A percentile compares a stretch with the other conserved stretches of the same genome.
Conservation (phyloP, 2,113 vertebrate genomes). For the Craseonycteris thonglongyai region DNA sequence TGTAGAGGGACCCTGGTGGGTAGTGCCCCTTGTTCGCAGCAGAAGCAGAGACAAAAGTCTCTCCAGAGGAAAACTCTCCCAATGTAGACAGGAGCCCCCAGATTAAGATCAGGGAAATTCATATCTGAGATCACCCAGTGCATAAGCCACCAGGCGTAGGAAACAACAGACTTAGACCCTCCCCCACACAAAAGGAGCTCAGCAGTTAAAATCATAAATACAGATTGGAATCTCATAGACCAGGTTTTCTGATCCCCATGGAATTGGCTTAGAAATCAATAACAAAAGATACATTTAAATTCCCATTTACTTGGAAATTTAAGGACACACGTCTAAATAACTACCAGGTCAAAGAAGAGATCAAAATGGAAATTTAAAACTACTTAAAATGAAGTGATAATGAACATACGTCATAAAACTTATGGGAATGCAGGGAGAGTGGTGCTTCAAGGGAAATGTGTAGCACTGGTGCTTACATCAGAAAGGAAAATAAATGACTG, state of each 20-base stretch:
- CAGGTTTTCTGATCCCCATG: not conserved
- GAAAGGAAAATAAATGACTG: not conserved
- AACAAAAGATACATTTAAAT: not conserved
- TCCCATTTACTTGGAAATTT: not conserved
- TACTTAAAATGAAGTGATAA: not conserved
- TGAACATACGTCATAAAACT: not conserved
- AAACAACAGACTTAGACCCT: not conserved
- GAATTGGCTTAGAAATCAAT: not conserved
- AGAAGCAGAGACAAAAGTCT: not conserved
- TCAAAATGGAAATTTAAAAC: not conserved
- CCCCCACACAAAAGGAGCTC: not conserved
- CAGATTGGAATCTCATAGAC: not conserved
- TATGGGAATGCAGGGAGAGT: not conserved
- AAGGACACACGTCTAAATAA: not conserved
- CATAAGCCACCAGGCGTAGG: not conserved
- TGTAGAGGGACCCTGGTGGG: fast-evolving
- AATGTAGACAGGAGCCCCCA: not conserved
- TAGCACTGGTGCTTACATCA: not conserved
- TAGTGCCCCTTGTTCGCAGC: not conserved
- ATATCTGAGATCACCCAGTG: not conserved
- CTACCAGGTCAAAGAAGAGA: not conserved
- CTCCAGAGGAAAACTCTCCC: not conserved
- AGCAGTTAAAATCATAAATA: not conserved
- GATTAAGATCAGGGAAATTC: not conserved
- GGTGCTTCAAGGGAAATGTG: not conserved